These are phyloP conservation scores for Pseudochromis fuscus DNA, from an alignment of 2,797 vertebrate genomes.

Conservation along the genomic window DNA sequence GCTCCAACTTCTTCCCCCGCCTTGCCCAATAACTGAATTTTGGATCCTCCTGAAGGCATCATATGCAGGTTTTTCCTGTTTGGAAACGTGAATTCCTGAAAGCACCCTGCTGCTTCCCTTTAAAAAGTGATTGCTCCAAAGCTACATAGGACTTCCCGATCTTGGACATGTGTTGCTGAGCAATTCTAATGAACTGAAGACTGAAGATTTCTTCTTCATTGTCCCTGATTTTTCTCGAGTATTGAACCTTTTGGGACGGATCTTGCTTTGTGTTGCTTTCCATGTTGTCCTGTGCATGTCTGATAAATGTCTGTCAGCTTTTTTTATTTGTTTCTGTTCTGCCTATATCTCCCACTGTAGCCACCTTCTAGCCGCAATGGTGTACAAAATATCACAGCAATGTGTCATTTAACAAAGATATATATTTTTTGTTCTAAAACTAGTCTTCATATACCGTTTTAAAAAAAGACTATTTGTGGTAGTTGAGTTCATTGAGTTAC, in stretches of 20 bases:
- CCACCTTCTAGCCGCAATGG: not conserved
- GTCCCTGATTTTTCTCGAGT: not conserved
- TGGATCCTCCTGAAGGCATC: not conserved
- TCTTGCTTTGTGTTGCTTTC: conserved; percentile 17
- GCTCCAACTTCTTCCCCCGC: conserved; percentile 3
- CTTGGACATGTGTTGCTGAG: conserved; percentile 1
- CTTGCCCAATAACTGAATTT: conserved; percentile 7
- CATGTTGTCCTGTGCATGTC: conserved; percentile 12
- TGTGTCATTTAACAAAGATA: not conserved
- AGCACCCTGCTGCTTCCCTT: not conserved
- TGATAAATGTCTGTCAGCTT: conserved; percentile 14
- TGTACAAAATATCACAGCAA: not conserved
- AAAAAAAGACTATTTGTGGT: too few species aligned
- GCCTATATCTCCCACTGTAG: not conserved
- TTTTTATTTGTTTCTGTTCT: not conserved
- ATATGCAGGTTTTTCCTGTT: not conserved
- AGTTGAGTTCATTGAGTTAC: not conserved
- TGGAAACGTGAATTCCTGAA: conserved; percentile 10
- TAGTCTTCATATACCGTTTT: not conserved
- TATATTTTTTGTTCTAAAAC: not conserved
- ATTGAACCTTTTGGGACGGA: not conserved
- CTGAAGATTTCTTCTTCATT: not conserved
- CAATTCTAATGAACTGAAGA: conserved; percentile 9
- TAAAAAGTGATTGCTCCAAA: not conserved
- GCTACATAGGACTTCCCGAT: not conserved